These are phyloP conservation scores for Cynodonichthys magdalenae DNA, from an alignment of 2,797 vertebrate genomes.

Conservation along the genomic window DNA sequence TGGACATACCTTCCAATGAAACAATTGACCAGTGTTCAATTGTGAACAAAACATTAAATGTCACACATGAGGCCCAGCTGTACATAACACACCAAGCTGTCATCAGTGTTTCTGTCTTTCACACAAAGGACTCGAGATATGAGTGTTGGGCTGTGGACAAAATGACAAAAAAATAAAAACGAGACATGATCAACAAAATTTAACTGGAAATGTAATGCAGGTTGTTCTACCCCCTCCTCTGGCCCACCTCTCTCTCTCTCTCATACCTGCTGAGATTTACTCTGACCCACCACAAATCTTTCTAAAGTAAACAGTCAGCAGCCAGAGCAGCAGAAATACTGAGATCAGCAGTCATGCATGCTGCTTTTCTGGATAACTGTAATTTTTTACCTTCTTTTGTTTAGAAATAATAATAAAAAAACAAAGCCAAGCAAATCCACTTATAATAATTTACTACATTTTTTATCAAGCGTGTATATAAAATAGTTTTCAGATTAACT, in stretches of 20 bases:
- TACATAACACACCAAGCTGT: constrained; percentile 18
- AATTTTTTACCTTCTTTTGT: not conserved
- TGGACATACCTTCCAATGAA: constrained; percentile 36
- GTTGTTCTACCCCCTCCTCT: not conserved
- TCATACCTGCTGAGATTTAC: not conserved
- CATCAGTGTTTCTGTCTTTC: constrained; percentile 8
- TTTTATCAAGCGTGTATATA: not conserved
- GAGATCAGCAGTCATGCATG: not conserved
- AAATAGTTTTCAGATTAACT: too few relatives aligned
- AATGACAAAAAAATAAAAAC: not conserved
- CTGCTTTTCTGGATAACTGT: not conserved
- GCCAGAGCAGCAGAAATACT: not conserved
- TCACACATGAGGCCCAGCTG: constrained; percentile 33
- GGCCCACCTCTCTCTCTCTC: too few relatives aligned
- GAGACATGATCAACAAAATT: not conserved
- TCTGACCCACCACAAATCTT: constrained; percentile 8
- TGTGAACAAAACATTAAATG: constrained; percentile 45
- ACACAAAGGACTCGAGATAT: constrained; percentile 10
- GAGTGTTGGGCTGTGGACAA: not conserved
- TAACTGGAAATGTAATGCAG: not conserved
- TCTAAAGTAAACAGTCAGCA: constrained; percentile 10
- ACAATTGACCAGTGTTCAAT: constrained; percentile 47
- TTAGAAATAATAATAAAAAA: not conserved
- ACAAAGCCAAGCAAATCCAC: not conserved
- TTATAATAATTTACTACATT: not conserved